Evolutionary conservation across 1,140 invertebrate species (phyloP), one percentile per base, ranked within the genome.

Genomic region (Diorhabda sublineata): DNA sequence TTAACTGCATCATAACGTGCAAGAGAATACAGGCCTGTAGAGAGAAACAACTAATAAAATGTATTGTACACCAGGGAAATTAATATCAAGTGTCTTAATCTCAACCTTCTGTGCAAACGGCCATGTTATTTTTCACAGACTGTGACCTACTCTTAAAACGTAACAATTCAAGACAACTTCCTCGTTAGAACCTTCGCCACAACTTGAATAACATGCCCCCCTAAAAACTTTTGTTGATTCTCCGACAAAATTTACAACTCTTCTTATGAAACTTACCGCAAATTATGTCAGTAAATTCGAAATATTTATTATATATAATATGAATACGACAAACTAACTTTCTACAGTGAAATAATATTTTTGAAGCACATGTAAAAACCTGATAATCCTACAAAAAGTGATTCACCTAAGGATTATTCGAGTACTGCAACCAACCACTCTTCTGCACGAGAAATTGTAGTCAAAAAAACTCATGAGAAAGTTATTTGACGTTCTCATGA

Each of bases 61-160:
- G 75, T 79, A 79, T 79, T 78, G 78, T 74, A 75, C 78, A 70
- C 77, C 74, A 71, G 78, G 78, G 78, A 79, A 79, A 79, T 79
- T 79, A 79, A 79, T 79, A 78, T 78, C 78, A 79, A 79, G 76
- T 78, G 77, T 79, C 78, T 79, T 79, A 79, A 79, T 79, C 75
- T 76, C 76, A 70, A 74, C 74, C 77, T 78, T 73, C 74, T 77
- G 70, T 74, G 74, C 69, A 77, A 76, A 75, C 73, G 69, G 73
- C 72, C 73, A 71, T 73, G 70, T 74, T 77, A 78, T 78, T 78
- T 78, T 78, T 78, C 77, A 77, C 76, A 75, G 74, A 65, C 74
- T 71, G 75, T 74, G 72, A 77, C 74, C 75, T 74, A 75, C 71
- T 74, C 74, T 75, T 75, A 74, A 71, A 71, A 67, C 72, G 72